Percentiles rank a stretch among this genome's conserved stretches.
Conservation (phyloP, 2,888 invertebrate species). For the Agonopterix arenella region DNA sequence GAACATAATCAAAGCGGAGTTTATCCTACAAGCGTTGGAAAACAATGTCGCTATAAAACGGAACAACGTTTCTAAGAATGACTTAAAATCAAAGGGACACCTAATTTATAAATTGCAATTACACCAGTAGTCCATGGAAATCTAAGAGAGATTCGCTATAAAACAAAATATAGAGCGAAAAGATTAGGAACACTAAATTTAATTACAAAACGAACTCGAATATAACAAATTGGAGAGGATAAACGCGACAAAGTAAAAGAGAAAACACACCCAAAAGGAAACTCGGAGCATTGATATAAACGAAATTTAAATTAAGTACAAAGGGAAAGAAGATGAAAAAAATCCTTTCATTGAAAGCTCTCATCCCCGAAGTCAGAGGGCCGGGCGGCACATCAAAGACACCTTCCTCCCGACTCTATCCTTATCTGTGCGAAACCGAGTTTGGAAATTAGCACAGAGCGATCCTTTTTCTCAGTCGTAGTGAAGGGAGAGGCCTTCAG, state of each 20-base stretch:
- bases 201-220: slow-evolving; percentile 73
- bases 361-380: slow-evolving; percentile 71
- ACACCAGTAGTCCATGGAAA: slow-evolving; percentile 48
- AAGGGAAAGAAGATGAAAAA: slow-evolving; percentile 76
- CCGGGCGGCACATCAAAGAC: slow-evolving; percentile 74
- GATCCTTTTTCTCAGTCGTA: background rate
- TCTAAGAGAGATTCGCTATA: background rate
- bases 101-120: slow-evolving; percentile 73
- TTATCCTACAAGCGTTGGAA: slow-evolving; percentile 19
- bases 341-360: slow-evolving; percentile 77
- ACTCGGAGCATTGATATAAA: slow-evolving; percentile 76
- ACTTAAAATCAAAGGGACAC: slow-evolving; percentile 58
- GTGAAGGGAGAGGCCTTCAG: background rate
- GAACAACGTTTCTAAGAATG: slow-evolving; percentile 49
- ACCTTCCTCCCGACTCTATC: slow-evolving; percentile 55
- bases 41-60: slow-evolving; percentile 48
- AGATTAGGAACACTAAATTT: slow-evolving; percentile 75
- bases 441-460: slow-evolving; percentile 67
- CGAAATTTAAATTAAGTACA: slow-evolving; percentile 78
- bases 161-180: slow-evolving; percentile 42
- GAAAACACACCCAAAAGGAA: slow-evolving; percentile 74
- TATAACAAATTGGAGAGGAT: slow-evolving; percentile 75
- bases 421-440: slow-evolving; percentile 72
- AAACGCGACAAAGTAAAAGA: slow-evolving; percentile 77
- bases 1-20: slow-evolving; percentile 31